Evolutionary conservation across 2,113 vertebrate species (phyloP).

Genomic region (Cardinalis cardinalis): DNA sequence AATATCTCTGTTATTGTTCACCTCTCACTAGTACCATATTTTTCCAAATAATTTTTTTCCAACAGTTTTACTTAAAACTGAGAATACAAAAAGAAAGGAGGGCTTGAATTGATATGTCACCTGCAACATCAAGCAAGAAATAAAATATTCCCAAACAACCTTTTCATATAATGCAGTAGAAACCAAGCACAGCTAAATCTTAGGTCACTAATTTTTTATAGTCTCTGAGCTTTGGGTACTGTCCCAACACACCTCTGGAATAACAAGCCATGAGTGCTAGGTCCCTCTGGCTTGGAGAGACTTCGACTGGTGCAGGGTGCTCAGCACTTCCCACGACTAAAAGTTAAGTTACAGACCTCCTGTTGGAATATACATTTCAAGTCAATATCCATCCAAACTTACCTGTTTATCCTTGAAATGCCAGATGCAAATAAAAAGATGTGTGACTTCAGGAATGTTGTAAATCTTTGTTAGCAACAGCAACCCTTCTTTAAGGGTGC

Average conservation of each 20-base stretch:
- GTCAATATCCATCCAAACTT: background rate
- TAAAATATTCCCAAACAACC: background rate
- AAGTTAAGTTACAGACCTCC: background rate
- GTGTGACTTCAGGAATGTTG: background rate
- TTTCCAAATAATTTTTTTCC: background rate
- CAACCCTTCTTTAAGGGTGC: background rate
- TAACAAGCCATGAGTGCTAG: rapidly evolving
- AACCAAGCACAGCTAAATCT: background rate
- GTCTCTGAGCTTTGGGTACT: background rate
- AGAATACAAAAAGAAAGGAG: background rate
- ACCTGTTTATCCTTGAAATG: background rate
- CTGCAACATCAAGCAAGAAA: background rate
- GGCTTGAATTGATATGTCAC: background rate
- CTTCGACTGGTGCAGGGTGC: background rate
- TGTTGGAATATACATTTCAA: background rate
- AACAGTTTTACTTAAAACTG: background rate
- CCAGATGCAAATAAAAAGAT: background rate
- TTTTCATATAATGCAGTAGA: background rate
- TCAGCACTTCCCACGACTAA: background rate
- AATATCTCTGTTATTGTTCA: background rate
- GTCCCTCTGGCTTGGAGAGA: background rate
- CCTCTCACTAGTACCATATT: background rate
- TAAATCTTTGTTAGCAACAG: background rate
- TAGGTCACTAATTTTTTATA: background rate
- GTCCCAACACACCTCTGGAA: background rate